Evolutionary conservation across 2,113 vertebrate genomes (phyloP).

Genomic region (Falco punctatus): DNA sequence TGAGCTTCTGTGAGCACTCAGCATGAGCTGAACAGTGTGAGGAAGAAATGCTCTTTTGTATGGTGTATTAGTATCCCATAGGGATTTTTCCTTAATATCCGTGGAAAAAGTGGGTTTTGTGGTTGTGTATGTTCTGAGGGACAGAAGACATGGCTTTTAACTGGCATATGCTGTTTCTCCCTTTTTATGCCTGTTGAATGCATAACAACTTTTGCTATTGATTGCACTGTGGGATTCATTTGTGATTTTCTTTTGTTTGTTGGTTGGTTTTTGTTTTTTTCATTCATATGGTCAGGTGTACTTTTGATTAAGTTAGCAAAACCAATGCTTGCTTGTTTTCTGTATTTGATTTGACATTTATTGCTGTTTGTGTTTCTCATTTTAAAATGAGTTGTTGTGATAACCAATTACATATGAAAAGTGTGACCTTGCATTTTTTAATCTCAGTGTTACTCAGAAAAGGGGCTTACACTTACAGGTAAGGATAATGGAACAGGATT

Average conservation of each 20-base stretch:
- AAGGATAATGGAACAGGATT: not conserved
- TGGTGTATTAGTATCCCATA: accelerated
- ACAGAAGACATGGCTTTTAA: not conserved
- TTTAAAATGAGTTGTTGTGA: not conserved
- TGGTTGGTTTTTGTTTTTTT: not conserved
- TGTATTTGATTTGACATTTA: not conserved
- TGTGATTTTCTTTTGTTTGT: not conserved
- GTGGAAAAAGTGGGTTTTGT: not conserved
- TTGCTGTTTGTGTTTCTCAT: not conserved
- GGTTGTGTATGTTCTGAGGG: not conserved
- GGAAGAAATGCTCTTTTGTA: not conserved
- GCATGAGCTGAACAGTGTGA: accelerated
- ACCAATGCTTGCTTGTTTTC: not conserved
- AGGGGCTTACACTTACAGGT: not conserved
- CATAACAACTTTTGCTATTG: not conserved
- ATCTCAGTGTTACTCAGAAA: not conserved
- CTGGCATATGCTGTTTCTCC: not conserved
- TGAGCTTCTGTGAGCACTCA: not conserved
- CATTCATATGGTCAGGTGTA: not conserved
- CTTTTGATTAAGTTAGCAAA: not conserved
- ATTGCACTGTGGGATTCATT: not conserved
- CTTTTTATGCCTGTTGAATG: not conserved
- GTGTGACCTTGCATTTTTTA: not conserved
- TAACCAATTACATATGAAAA: not conserved
- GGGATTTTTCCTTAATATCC: not conserved